Evolutionary conservation across 1,140 invertebrate species (phyloP).

Genomic region (Thaumetopoea pityocampa): DNA sequence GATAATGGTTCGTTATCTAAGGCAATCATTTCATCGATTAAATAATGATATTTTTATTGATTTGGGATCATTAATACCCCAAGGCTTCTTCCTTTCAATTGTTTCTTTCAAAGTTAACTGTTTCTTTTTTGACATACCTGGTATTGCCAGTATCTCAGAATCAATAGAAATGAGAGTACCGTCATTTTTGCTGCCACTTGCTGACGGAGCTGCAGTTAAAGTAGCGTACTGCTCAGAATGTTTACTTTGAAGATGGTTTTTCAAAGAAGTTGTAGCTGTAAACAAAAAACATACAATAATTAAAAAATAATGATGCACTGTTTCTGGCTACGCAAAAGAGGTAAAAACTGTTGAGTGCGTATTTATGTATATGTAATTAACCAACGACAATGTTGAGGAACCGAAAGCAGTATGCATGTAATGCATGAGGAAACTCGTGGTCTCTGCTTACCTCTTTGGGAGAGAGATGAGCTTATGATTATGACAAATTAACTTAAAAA

Average conservation of each 20-base stretch:
- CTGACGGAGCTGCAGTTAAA: too few relatives aligned
- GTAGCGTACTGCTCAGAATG: constrained; percentile 26
- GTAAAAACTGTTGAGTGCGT: not conserved
- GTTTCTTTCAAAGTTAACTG: constrained; percentile 23
- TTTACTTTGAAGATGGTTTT: constrained; percentile 29
- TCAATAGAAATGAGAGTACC: constrained; percentile 19
- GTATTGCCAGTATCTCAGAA: constrained; percentile 17
- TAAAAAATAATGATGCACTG: not conserved
- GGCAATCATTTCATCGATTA: constrained; percentile 34
- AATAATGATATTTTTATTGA: constrained; percentile 30
- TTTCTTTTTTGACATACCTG: constrained; percentile 19
- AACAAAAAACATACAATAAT: constrained; percentile 4
- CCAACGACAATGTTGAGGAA: too few relatives aligned
- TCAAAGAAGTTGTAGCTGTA: constrained; percentile 23
- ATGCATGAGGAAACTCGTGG: too few relatives aligned
- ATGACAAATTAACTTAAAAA: too few relatives aligned
- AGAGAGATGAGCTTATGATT: too few relatives aligned
- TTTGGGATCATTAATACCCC: constrained; percentile 29
- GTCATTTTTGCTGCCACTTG: constrained; percentile 15
- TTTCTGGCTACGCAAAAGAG: not conserved
- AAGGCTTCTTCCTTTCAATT: constrained; percentile 24
- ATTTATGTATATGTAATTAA: not conserved
- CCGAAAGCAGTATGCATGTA: too few relatives aligned
- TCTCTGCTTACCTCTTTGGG: too few relatives aligned
- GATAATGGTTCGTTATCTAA: constrained; percentile 34